A percentile compares a stretch with the other conserved stretches of the same genome.
Evolutionary conservation across 2,888 invertebrate species (phyloP).

Genomic region (Clostera curtula): DNA sequence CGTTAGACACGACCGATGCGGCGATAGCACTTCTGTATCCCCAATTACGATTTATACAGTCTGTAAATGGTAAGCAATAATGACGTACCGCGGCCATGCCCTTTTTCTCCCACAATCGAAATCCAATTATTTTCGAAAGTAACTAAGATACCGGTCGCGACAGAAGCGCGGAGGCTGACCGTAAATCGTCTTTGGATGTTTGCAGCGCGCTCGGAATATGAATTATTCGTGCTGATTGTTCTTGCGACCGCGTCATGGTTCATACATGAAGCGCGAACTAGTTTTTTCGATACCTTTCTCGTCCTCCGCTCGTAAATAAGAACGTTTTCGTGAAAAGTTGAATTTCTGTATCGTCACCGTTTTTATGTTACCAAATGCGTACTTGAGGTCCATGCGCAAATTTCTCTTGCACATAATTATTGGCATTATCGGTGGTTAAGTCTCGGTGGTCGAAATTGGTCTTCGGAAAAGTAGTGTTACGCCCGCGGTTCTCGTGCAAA

Average conservation of each 20-base stretch:
- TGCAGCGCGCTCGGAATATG: slow-evolving; percentile 72
- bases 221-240: slow-evolving; percentile 72
- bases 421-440: slow-evolving; percentile 47
- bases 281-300: slow-evolving; percentile 54
- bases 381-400: slow-evolving; percentile 31
- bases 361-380: slow-evolving; percentile 31
- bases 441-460: slow-evolving; percentile 38
- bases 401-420: slow-evolving; percentile 49
- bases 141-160: slow-evolving; percentile 61
- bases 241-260: slow-evolving; percentile 69
- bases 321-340: slow-evolving; percentile 49
- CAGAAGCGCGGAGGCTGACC: slow-evolving; percentile 52
- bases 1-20: slow-evolving; percentile 57
- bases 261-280: slow-evolving; percentile 74
- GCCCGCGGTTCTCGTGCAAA: slow-evolving; percentile 40
- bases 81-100: slow-evolving; percentile 53
- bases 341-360: slow-evolving; percentile 39
- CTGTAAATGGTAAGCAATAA: slow-evolving; percentile 68
- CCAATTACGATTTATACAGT: slow-evolving; percentile 66
- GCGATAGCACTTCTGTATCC: slow-evolving; percentile 50
- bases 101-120: slow-evolving; percentile 67
- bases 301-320: slow-evolving; percentile 50
- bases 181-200: slow-evolving; percentile 65
- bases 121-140: slow-evolving; percentile 72
- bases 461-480: slow-evolving; percentile 42